Evolutionary conservation across 2,113 vertebrate genomes (phyloP).

Genomic region (Pomatorhinus ruficollis): DNA sequence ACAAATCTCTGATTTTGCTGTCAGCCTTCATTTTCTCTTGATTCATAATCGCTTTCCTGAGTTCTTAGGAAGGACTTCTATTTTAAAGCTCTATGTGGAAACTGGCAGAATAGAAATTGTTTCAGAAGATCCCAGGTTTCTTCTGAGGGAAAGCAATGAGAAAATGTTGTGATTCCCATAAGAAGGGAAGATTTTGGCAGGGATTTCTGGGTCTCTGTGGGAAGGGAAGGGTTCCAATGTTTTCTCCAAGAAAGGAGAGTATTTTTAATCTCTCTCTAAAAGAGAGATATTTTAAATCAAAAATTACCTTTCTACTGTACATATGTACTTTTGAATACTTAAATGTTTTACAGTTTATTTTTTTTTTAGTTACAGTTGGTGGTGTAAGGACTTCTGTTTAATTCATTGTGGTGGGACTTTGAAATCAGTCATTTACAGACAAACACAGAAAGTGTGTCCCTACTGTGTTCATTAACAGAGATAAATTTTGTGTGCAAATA

Average conservation of each 20-base stretch:
- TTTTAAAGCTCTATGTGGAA: not conserved
- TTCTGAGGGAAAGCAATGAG: not conserved
- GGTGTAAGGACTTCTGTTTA: not conserved
- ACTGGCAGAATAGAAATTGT: not conserved
- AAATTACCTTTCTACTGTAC: not conserved
- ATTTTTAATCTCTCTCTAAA: not conserved
- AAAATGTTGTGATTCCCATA: not conserved
- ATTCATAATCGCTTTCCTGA: not conserved
- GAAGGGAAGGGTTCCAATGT: not conserved
- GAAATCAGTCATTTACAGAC: not conserved
- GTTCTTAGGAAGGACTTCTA: not conserved
- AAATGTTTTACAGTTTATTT: not conserved
- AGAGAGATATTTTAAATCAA: not conserved
- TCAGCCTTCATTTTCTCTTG: not conserved
- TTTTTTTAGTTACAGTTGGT: not conserved
- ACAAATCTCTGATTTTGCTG: not conserved
- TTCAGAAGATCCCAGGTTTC: conserved; percentile 11
- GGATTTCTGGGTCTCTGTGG: not conserved
- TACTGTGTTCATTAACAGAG: not conserved
- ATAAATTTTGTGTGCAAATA: not conserved
- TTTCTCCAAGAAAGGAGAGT: not conserved
- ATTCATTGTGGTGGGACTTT: not conserved
- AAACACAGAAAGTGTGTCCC: not conserved
- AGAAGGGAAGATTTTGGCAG: not conserved
- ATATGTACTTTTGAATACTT: not conserved